These are phyloP conservation scores for Gymnocephalus cernua DNA, from an alignment of 2,113 vertebrate genomes.

Conservation along the genomic window DNA sequence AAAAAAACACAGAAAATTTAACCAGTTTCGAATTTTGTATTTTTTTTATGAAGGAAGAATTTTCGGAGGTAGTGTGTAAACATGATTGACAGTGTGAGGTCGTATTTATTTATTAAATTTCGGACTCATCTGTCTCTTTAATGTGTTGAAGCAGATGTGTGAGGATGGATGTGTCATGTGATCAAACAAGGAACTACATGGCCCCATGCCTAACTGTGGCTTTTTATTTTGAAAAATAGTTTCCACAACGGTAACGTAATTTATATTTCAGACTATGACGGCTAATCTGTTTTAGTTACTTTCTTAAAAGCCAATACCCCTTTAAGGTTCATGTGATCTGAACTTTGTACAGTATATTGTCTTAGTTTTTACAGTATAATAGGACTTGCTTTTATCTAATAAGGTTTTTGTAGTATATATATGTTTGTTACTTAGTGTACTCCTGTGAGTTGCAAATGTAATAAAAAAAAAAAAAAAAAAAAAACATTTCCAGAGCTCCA, in stretches of 20 bases:
- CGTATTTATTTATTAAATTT: too few relatives aligned
- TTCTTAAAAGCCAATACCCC: not conserved
- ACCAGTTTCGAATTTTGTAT: too few relatives aligned
- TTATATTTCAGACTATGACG: constrained; percentile 12
- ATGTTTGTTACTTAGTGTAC: constrained; percentile 26
- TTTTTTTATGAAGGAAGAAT: too few relatives aligned
- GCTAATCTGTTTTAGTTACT: not conserved
- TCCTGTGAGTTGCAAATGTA: constrained; percentile 4
- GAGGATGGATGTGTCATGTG: not conserved
- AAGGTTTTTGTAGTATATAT: constrained; percentile 53
- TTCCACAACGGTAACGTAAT: not conserved
- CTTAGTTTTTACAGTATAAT: constrained; percentile 40
- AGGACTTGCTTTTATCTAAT: constrained; percentile 25
- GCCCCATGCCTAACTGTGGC: not conserved
- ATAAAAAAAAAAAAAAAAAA: constrained; percentile 43
- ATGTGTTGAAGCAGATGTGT: not conserved
- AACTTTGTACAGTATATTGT: constrained; percentile 48
- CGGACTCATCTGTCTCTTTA: not conserved
- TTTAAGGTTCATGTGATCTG: not conserved
- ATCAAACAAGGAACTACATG: not conserved
- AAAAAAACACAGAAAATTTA: too few relatives aligned
- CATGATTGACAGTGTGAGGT: too few relatives aligned
- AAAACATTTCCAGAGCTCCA: not conserved
- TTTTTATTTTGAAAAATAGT: constrained; percentile 58
- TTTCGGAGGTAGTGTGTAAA: too few relatives aligned